phyloP scores from a whole-genome alignment of 2,113 vertebrate genomes.

The Copsychus sechellarum region DNA sequence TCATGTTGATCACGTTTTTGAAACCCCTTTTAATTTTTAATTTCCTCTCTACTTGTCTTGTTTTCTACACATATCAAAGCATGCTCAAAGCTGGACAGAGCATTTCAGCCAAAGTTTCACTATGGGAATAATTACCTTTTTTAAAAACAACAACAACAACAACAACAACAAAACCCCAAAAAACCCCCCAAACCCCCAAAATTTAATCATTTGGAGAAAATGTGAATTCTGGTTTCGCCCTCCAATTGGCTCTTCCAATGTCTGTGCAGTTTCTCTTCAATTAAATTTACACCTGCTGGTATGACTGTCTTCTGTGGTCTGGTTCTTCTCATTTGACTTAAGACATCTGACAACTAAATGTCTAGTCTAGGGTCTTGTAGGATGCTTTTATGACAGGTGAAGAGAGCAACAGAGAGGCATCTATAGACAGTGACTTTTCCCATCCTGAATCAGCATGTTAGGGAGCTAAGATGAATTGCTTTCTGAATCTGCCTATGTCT shows the following conservation, averaged over 20 bases:
- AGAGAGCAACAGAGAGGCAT: neutral
- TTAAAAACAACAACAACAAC: neutral
- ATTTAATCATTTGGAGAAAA: neutral
- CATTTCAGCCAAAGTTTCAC: neutral
- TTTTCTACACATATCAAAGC: neutral
- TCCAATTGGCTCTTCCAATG: neutral
- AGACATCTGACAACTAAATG: neutral
- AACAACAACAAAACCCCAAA: neutral
- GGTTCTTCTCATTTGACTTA: neutral
- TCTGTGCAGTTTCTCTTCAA: neutral
- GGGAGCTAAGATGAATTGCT: neutral
- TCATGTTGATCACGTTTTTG: neutral
- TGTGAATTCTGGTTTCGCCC: neutral
- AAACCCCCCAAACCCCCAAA: too few species aligned
- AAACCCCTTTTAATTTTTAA: neutral
- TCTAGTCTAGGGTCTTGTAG: neutral
- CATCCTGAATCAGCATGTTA: neutral
- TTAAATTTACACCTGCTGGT: neutral
- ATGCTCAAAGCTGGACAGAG: neutral
- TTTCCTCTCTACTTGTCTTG: neutral
- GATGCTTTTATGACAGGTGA: neutral
- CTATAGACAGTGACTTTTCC: neutral
- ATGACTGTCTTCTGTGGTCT: neutral
- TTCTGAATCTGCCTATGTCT: neutral
- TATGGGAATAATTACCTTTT: neutral